Base-by-base conservation (phyloP, 2,888 invertebrate species). In the Heliconius ismenius region DNA sequence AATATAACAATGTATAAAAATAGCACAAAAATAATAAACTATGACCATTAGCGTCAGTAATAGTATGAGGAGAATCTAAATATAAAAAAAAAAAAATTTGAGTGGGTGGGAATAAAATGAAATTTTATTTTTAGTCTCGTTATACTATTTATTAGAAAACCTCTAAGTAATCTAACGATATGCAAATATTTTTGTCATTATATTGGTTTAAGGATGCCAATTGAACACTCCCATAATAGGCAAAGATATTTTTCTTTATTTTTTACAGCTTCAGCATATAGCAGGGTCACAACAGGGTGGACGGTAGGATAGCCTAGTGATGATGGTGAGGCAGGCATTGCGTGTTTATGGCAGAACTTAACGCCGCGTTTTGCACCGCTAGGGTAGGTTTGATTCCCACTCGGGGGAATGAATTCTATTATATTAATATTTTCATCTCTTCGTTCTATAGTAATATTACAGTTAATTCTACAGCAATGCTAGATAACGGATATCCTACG, bases 91-190 rank as follows among this genome's bases (percentile, higher is more conserved):
- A 32, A 26, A 26, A 26, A 13, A n/a, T 15, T 24, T 39, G 65
- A 39, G 65, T 67, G 36, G 39, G n/a, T 21, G n/a, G 65, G 21
- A 32, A 32, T 32, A 6, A 65, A 65, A 65, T 65, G n/a, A 65
- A n/a, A 39, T 60, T 65, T 73, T n/a, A 73, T 68, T 43, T 60
- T 68, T 60, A 76, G 43, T 39, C 73, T 49, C 18, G 24, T 68
- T n/a, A 49, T 64, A 54, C 32, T 21, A 54, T n/a, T 28, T 68
- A 21, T 26, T 36, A 73, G 3, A 72, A 65, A 65, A 49, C 32
- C 28, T 69, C 75, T 69, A 75, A 75, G 1, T n/a, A 49, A 24
- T 43, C n/a, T 75, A 75, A 49, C 62, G 43, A 67, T 32, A 60
- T 26, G 36, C 13, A 36, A 58, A 54, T 65, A 74, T 54, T 58